Percentiles rank a stretch among this genome's conserved stretches.
Conservation (phyloP, 2,797 vertebrate species). For the Erithacus rubecula region DNA sequence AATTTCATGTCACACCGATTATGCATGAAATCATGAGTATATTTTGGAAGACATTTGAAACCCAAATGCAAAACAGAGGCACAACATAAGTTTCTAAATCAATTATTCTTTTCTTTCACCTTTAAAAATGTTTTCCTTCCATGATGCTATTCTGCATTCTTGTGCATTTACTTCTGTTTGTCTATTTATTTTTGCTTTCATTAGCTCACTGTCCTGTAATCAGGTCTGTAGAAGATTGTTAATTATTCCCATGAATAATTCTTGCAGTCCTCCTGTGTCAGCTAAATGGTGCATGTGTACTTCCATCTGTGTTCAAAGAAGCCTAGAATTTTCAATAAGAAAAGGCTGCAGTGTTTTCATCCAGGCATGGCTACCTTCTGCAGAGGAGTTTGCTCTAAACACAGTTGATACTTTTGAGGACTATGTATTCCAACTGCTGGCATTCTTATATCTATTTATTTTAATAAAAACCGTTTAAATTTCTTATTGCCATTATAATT, state of each 20-base stretch:
- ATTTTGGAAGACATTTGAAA: constrained; percentile 48
- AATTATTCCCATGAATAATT: background rate
- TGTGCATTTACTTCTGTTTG: background rate
- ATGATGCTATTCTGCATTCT: background rate
- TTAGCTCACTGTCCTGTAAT: background rate
- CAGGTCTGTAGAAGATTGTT: background rate
- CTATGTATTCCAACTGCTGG: background rate
- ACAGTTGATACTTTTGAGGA: background rate
- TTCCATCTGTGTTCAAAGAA: background rate
- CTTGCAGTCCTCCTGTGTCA: background rate
- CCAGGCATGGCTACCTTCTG: background rate
- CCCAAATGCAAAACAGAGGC: background rate
- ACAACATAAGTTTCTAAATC: background rate
- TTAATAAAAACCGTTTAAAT: background rate
- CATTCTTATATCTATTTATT: background rate
- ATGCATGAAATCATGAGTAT: background rate
- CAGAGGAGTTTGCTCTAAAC: background rate
- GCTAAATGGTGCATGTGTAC: background rate
- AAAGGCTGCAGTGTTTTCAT: background rate
- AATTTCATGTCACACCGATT: constrained; percentile 46
- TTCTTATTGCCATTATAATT: background rate
- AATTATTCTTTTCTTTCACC: background rate
- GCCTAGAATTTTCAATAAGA: background rate
- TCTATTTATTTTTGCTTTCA: background rate
- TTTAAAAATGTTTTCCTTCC: background rate